Base-by-base conservation (phyloP, 2,113 vertebrate species). In the Corythornis vintsioides region DNA sequence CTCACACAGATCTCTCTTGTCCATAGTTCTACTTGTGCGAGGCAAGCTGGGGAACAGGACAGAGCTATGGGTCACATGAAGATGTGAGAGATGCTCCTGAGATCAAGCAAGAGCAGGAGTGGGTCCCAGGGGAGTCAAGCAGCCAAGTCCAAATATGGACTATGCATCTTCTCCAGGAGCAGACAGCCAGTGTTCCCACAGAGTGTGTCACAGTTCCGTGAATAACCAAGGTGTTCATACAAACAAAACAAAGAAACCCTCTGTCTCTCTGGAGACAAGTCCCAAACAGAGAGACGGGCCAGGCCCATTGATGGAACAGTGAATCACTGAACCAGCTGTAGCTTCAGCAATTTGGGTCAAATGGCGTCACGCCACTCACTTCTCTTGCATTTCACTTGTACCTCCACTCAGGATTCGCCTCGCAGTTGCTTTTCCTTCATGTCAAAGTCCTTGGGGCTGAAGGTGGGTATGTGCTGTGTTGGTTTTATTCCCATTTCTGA, bases 311-410 rank as follows among this genome's bases (percentile, higher is more conserved):
- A 31, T 42, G 67, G 56, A 42, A 71, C 67, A 6, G 61, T 76
- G 93, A 95, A 92, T 94, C 95, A 73, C 92, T 70, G 66, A 35
- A 10, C 77, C 92, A 92, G 93, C 93, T 95, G 93, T 53, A 70
- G 45, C 42, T 89, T 22, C 59, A 93, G 91, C 70, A 70, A 73
- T 86, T 90, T 52, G 84, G 92, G 92, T 90, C 89, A 77, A 16
- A 76, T 24, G 91, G 93, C 92, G 0, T 2, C 1, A 4, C 1
- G 72, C 93, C 96, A 86, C 38, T 1, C 6, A 7, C 77, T 65
- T 19, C 16, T 55, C 89, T 57, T 24, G 31, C 2, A 0, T 52
- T 60, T 29, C 81, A 19, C 86, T 65, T 9, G 19, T 7, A 13
- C 90, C 88, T 67, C 64, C 13, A 88, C 83, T 24, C 80, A 1